phyloP scores from a whole-genome alignment of 2,113 vertebrate species.

The Cepphus grylle region DNA sequence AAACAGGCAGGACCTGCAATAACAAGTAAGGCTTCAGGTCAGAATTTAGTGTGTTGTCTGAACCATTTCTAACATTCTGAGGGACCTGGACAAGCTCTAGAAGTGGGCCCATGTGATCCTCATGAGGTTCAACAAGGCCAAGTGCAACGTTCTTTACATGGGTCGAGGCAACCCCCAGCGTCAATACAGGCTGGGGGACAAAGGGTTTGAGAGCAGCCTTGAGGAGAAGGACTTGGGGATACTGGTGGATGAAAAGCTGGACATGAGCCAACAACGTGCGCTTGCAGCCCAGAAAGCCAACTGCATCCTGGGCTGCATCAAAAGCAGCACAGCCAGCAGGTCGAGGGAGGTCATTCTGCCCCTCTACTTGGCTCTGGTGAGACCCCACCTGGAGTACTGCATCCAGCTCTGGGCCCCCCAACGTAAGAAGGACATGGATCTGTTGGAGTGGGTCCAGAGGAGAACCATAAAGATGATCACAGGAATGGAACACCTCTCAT shows the following conservation, averaged over 20 bases:
- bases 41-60: background rate
- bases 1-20: background rate
- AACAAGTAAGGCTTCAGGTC: background rate
- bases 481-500: background rate
- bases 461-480: fast-evolving
- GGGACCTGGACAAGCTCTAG: background rate
- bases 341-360: background rate
- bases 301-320: fast-evolving
- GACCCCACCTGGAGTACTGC: background rate
- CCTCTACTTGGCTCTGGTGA: background rate
- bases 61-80: background rate
- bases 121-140: background rate
- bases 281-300: background rate
- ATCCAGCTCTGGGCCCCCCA: fast-evolving
- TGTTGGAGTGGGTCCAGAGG: background rate
- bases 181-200: background rate
- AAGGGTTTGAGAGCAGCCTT: background rate
- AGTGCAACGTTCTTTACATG: background rate
- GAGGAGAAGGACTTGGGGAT: fast-evolving
- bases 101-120: background rate
- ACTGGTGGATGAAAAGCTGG: background rate
- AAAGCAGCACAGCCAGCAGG: background rate
- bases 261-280: fast-evolving
- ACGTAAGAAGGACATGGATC: fast-evolving
- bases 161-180: fast-evolving